A percentile compares a stretch with the other conserved stretches of the same genome.
Evolutionary conservation across 2,113 vertebrate genomes (phyloP).

Genomic region (Apodemus sylvaticus): DNA sequence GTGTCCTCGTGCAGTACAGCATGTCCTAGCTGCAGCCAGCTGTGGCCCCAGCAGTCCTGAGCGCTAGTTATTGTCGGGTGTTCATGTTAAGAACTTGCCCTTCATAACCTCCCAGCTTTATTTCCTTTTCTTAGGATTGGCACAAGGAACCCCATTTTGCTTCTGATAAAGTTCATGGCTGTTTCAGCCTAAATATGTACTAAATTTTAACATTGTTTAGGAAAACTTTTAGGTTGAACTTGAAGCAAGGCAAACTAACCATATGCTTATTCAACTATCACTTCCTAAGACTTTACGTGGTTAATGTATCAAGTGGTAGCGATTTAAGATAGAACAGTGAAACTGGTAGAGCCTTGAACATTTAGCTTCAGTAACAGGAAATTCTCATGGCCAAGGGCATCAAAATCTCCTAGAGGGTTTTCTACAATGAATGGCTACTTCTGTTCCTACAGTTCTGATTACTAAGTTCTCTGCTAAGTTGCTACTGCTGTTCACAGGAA

Average conservation of each 20-base stretch:
- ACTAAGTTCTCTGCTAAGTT: neutral
- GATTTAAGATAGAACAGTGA: neutral
- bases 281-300: slow-evolving; percentile 41
- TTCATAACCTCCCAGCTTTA: neutral
- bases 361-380: slow-evolving; percentile 7
- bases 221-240: neutral
- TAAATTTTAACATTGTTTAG: neutral
- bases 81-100: neutral
- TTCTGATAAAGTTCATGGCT: neutral
- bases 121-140: neutral
- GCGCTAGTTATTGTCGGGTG: neutral
- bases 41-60: neutral
- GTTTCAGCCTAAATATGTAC: neutral
- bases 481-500: neutral
- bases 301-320: neutral
- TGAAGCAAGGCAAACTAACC: slow-evolving; percentile 26
- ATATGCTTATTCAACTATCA: neutral
- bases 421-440: neutral
- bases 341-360: neutral
- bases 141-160: neutral
- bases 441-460: neutral
- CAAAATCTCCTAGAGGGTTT: neutral
- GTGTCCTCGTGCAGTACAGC: no score
- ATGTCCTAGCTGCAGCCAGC: no score
- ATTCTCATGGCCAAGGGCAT: neutral